Evolutionary conservation across 2,888 invertebrate species (phyloP), one percentile per base, ranked within the genome.

Genomic region (Mesorhabditis spiculigera): DNA sequence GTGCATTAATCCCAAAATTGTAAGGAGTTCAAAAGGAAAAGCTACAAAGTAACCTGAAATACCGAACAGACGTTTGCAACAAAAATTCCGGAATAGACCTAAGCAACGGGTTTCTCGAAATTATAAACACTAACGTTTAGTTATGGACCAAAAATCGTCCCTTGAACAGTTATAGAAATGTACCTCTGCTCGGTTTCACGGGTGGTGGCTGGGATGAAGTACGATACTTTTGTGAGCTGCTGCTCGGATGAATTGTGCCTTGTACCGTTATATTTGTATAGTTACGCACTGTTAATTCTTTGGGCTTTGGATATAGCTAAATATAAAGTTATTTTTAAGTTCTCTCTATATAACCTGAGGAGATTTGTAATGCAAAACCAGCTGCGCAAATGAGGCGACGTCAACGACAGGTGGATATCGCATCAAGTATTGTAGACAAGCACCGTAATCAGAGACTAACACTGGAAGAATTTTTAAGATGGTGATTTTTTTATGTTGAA

Each of bases 361-460:
- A 73, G 88, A 87, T 71, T 88, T 77, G 45, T 88, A 85, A 80
- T 88, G 87, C 16, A 91, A 86, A 0, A 91, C 91, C 82, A 90
- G 89, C 65, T 90, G 88, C 64, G 91, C 88, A 79, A 91, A 90
- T 79, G 89, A 87, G 71, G 89, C 88, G 3, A 91, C 89, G 82
- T 91, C 91, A 42, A 89, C 89, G 67, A 90, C 89, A 6, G 89
- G 88, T 2, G 91, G 91, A 86, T 90, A 91, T 67, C 90, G 88
- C 91, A 91, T 91, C 68, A 91, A 87, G 78, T 89, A 89, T 44
- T 89, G 90, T 69, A 91, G 87, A 80, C 91, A 90, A 4, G 89
- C 88, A 0, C 90, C 90, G 82, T 91, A 91, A 84, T 91, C 79
- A 5, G 75, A 72, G 10, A 68, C 28, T 4, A 78, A 65, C 28